Conservation (phyloP, 2,797 vertebrate species). For the Alectoris magna region DNA sequence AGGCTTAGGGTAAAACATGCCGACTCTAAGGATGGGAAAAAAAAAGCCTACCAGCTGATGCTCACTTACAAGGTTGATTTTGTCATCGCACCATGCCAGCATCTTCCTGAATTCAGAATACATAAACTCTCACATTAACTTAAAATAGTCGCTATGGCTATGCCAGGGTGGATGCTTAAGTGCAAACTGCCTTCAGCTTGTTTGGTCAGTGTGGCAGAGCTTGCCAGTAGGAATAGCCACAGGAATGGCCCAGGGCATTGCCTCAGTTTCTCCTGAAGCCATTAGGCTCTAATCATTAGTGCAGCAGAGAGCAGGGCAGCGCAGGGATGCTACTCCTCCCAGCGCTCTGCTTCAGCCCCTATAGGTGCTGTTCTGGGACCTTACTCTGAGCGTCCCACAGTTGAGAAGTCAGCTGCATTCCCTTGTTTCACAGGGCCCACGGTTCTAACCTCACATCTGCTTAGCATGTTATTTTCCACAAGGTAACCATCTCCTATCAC, state of each 20-base stretch:
- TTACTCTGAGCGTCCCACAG: fast-evolving
- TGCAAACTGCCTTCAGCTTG: not conserved
- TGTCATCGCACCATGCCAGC: not conserved
- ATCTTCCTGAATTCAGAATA: not conserved
- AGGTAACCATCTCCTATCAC: not conserved
- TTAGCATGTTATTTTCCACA: not conserved
- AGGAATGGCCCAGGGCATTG: not conserved
- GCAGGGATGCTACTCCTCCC: not conserved
- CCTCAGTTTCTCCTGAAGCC: not conserved
- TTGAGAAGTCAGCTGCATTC: not conserved
- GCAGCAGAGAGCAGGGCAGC: not conserved
- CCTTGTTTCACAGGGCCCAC: not conserved
- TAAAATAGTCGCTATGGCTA: not conserved
- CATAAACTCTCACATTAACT: not conserved
- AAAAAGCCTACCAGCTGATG: not conserved
- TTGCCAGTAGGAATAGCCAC: not conserved
- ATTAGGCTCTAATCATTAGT: not conserved
- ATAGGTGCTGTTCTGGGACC: not conserved
- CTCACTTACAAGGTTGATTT: not conserved
- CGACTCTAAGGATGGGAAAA: not conserved
- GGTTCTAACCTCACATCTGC: not conserved
- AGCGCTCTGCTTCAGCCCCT: not conserved
- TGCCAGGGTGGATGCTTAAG: not conserved
- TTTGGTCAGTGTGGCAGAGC: not conserved
- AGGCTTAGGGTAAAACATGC: not conserved